Evolutionary conservation across 2,888 invertebrate species (phyloP).

Genomic region (Tiliacea citrago): DNA sequence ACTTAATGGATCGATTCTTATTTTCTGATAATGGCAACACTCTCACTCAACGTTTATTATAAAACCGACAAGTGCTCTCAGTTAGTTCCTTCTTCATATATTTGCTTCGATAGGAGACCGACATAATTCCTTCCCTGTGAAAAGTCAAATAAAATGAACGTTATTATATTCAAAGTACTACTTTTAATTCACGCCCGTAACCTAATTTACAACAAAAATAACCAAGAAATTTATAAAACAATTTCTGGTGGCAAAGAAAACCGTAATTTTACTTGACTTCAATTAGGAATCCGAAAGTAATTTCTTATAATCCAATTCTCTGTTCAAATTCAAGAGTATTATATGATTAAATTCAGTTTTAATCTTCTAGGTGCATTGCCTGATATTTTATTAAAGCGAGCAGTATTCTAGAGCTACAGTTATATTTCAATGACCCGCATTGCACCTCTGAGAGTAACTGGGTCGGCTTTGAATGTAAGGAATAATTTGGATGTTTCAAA

Average conservation of each 20-base stretch:
- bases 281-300: conserved; percentile 13
- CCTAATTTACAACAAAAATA: too few species aligned
- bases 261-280: background rate
- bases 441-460: conserved; percentile 52
- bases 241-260: conserved; percentile 4
- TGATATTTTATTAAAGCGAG: conserved; percentile 49
- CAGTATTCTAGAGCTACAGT: conserved; percentile 11
- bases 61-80: too few species aligned
- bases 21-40: too few species aligned
- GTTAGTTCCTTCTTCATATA: too few species aligned
- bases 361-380: conserved; percentile 29
- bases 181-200: too few species aligned
- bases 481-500: conserved; percentile 51
- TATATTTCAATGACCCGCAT: conserved; percentile 53
- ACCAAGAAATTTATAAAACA: background rate
- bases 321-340: conserved; percentile 29
- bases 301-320: conserved; percentile 8
- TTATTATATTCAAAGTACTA: too few species aligned
- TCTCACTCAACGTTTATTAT: too few species aligned
- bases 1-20: too few species aligned
- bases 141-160: too few species aligned
- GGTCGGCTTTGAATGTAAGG: conserved; percentile 55
- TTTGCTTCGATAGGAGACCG: too few species aligned
- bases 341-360: conserved; percentile 39
- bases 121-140: too few species aligned